Evolutionary conservation across 1,140 invertebrate genomes (phyloP).

Genomic region (Theocolax elegans): DNA sequence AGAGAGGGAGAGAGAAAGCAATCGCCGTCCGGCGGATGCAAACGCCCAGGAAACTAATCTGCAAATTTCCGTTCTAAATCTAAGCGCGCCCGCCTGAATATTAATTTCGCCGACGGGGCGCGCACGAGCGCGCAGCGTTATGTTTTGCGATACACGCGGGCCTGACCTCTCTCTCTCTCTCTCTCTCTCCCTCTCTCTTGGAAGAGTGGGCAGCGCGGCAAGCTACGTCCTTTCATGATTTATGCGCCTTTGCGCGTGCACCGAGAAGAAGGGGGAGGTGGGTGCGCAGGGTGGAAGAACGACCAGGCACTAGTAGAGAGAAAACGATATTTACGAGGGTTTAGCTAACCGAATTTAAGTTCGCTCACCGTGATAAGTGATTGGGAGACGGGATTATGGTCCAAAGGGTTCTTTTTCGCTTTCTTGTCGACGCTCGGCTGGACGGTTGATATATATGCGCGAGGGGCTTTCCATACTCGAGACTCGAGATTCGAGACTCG

Average conservation of each 20-base stretch:
- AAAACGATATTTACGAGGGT: constrained; percentile 29
- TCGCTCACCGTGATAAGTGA: constrained; percentile 13
- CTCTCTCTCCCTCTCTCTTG: not conserved
- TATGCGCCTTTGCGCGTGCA: constrained; percentile 1
- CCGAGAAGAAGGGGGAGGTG: too few species aligned
- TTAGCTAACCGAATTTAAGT: constrained; percentile 22
- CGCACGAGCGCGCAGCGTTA: not conserved
- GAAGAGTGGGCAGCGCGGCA: too few species aligned
- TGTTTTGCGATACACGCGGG: constrained; percentile 11
- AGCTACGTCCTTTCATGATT: constrained; percentile 9
- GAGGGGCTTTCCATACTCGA: too few species aligned
- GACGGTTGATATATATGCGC: not conserved
- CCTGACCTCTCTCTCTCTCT: not conserved
- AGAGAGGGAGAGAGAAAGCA: not conserved
- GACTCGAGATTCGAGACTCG: too few species aligned
- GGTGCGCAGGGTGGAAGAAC: too few species aligned
- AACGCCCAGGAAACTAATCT: constrained; percentile 24
- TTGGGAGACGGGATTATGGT: not conserved
- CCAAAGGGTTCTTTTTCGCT: not conserved
- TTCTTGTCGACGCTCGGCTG: not conserved
- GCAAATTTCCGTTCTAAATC: constrained; percentile 28
- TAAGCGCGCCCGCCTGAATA: constrained; percentile 20
- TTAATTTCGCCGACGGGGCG: constrained; percentile 6
- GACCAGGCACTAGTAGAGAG: not conserved
- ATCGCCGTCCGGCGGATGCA: not conserved